Base-by-base conservation (phyloP, 2,888 invertebrate genomes). In the Eupeodes latifasciatus region DNA sequence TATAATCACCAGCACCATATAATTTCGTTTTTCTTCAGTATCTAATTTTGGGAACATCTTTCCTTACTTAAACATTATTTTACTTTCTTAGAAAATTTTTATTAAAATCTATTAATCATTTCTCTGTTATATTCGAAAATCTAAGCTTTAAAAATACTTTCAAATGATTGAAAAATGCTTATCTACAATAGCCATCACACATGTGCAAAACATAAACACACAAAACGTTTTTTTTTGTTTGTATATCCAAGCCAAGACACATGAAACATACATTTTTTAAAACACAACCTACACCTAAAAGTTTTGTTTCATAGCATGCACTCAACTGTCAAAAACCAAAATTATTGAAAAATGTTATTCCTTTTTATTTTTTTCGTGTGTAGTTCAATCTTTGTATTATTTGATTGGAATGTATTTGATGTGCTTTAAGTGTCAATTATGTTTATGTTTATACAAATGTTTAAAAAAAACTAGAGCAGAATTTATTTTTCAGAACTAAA, bases 171-270 rank as follows among this genome's bases (percentile, higher is more conserved):
- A 64, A 82, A 78, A 86, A 82, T 75, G 79, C 79, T 86, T 87
- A 59, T 40, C 49, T 61, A 71, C 34, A 40, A 40, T 9, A 40
- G 40, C 40, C 40, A 40, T 40, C 40, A 40, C 40, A 59, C 34
- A 34, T 34, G 34, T 36, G n/a, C 12, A n/a, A 36, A 14, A 59
- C 34, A 59, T n/a, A 77, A 36, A 57, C 47, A 66, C 14, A 55
- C n/a, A 53, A 27, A 69, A 55, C 16, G 16, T 11, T 40, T 16
- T 55, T 27, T 19, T 19, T 19, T 19, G 1, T 64, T 72, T 53
- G n/a, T 67, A 77, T 11, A 89, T 80, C 86, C 90, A 89, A 89
- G 88, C 85, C 89, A 89, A 89, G 34, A 81, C 77, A 79, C 19
- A 74, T 16, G 53, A 72, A 64, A 47, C 44, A 5, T 34, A 79